Evolutionary conservation across 2,113 vertebrate species (phyloP).

Genomic region (Stigmatopora nigra): DNA sequence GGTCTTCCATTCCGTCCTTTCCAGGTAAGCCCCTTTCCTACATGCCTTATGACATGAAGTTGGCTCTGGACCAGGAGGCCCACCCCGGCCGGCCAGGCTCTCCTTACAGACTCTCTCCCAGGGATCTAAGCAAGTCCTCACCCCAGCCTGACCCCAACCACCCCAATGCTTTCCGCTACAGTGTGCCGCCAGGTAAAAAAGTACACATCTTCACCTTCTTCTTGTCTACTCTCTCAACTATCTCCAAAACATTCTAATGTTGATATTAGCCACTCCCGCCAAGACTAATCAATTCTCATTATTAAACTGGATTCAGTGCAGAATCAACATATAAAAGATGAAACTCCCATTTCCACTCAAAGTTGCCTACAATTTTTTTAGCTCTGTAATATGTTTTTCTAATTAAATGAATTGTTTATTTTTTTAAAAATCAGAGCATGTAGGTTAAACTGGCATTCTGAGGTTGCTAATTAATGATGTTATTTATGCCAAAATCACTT

Average conservation of each 20-base stretch:
- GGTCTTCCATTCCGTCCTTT: slow-evolving; percentile 47
- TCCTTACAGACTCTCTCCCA: slow-evolving; percentile 79
- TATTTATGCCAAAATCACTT: background rate
- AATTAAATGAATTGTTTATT: background rate
- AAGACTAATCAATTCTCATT: background rate
- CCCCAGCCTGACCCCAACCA: slow-evolving; percentile 72
- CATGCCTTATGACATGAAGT: slow-evolving; percentile 82
- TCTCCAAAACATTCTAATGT: slow-evolving; percentile 1
- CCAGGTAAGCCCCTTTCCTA: slow-evolving; percentile 80
- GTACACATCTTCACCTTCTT: slow-evolving; percentile 34
- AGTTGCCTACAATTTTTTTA: background rate
- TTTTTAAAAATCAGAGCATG: background rate
- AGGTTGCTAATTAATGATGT: background rate
- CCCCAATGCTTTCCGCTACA: slow-evolving; percentile 71
- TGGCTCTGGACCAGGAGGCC: slow-evolving; percentile 80
- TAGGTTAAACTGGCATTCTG: background rate
- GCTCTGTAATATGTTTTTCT: no score
- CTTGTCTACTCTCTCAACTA: slow-evolving; percentile 4
- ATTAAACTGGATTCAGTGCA: background rate
- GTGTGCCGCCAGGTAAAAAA: slow-evolving; percentile 86
- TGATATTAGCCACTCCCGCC: background rate
- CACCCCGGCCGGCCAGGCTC: slow-evolving; percentile 76
- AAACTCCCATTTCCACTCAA: background rate
- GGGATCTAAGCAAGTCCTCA: slow-evolving; percentile 78
- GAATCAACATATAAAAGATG: background rate